Conservation (phyloP, 2,888 invertebrate species). For the Euzetes globulus region DNA sequence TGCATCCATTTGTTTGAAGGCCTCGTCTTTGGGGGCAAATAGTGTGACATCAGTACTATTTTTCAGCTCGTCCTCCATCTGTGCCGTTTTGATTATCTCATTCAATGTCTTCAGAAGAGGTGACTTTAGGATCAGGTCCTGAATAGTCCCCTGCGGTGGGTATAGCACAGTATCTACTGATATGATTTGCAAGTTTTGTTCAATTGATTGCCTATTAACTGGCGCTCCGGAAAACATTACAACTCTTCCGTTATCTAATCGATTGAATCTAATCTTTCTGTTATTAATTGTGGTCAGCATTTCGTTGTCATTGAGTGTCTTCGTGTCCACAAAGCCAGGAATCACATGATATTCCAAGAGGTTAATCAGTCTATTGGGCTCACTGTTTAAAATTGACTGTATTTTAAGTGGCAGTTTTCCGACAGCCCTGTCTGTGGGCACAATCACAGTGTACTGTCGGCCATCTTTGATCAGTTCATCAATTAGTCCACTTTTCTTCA, state of each 20-base stretch:
- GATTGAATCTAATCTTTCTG: conserved; percentile 39
- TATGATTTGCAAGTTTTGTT: conserved; percentile 35
- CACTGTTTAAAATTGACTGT: conserved; percentile 36
- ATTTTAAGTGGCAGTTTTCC: conserved; percentile 38
- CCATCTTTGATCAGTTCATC: conserved; percentile 23
- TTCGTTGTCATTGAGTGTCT: conserved; percentile 38
- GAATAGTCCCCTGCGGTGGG: conserved; percentile 39
- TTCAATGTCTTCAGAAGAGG: conserved; percentile 39
- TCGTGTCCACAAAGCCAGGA: conserved; percentile 35
- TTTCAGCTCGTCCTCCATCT: conserved; percentile 36
- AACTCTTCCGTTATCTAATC: conserved; percentile 36
- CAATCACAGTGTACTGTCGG: conserved; percentile 39
- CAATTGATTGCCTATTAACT: conserved; percentile 33
- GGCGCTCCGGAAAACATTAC: conserved; percentile 39
- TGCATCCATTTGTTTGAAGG: conserved; percentile 36
- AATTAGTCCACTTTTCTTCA: conserved; percentile 38
- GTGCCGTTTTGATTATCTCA: conserved; percentile 35
- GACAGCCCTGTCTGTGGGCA: conserved; percentile 41
- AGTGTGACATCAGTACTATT: conserved; percentile 39
- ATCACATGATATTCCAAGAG: conserved; percentile 40
- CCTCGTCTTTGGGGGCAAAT: conserved; percentile 42
- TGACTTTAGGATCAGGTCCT: conserved; percentile 37
- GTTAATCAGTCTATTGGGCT: conserved; percentile 37
- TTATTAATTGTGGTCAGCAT: conserved; percentile 37
- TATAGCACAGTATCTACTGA: conserved; percentile 40